Evolutionary conservation across 2,888 invertebrate genomes (phyloP).

Genomic region (Lasioglossum figueresi): DNA sequence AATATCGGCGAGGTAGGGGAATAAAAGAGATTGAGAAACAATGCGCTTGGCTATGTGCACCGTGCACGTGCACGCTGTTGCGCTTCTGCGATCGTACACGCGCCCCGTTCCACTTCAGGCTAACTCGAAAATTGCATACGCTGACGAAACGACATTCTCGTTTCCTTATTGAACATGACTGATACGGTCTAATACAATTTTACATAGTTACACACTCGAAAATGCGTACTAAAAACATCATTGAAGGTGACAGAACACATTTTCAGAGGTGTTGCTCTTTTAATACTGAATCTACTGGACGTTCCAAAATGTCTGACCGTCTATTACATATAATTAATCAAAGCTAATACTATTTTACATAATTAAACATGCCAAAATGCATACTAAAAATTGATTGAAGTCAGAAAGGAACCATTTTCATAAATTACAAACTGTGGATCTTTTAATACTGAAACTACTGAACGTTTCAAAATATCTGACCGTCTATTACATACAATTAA

Average conservation of each 20-base stretch:
- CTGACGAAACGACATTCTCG: slow-evolving; percentile 14
- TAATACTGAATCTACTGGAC: neutral
- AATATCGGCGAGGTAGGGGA: slow-evolving; percentile 86
- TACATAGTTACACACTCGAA: neutral
- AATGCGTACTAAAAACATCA: neutral
- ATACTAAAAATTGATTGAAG: too few species aligned
- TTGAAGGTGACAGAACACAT: neutral
- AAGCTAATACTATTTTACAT: neutral
- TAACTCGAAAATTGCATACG: slow-evolving; percentile 24
- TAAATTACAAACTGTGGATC: neutral
- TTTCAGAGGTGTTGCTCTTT: neutral
- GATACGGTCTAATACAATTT: neutral
- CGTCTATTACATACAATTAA: too few species aligned
- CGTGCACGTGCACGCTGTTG: slow-evolving; percentile 26
- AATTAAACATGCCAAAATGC: neutral
- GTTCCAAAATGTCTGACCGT: too few species aligned
- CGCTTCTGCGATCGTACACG: slow-evolving; percentile 16
- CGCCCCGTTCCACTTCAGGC: slow-evolving; percentile 3
- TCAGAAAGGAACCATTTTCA: neutral
- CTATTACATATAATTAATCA: neutral
- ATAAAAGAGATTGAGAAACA: slow-evolving; percentile 45
- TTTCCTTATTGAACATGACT: neutral
- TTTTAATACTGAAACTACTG: too few species aligned
- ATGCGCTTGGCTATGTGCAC: slow-evolving; percentile 26
- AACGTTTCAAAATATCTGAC: too few species aligned